Evolutionary conservation across 2,797 vertebrate species (phyloP).

Genomic region (Semotilus atromaculatus): DNA sequence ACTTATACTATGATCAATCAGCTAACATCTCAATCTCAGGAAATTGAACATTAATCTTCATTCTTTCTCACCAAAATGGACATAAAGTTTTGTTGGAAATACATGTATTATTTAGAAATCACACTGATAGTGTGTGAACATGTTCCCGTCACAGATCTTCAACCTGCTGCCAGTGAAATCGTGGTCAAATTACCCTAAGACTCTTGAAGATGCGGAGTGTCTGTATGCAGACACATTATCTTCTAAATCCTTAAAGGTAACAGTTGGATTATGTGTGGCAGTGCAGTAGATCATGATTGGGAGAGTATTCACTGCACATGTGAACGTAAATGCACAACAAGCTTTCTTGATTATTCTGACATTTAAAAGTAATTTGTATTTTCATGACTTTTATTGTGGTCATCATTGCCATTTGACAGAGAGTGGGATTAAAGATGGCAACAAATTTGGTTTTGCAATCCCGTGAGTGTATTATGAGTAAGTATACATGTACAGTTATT

Average conservation of each 20-base stretch:
- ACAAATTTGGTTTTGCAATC: slow-evolving; percentile 45
- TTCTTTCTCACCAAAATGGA: neutral
- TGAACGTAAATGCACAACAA: neutral
- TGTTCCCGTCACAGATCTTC: slow-evolving; percentile 45
- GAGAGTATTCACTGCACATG: no score
- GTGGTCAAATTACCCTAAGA: slow-evolving; percentile 6
- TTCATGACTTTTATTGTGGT: neutral
- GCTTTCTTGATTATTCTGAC: neutral
- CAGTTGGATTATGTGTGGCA: no score
- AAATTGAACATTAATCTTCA: neutral
- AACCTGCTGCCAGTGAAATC: slow-evolving; percentile 37
- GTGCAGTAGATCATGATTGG: no score
- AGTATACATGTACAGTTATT: neutral
- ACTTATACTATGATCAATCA: neutral
- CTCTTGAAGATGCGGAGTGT: no score
- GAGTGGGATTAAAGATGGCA: slow-evolving; percentile 52
- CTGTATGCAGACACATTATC: no score
- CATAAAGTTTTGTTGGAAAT: neutral
- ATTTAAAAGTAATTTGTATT: neutral
- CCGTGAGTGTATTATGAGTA: neutral
- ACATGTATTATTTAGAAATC: neutral
- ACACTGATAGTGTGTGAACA: neutral
- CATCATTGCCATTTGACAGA: slow-evolving; percentile 8
- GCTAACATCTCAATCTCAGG: neutral
- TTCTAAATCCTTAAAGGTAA: no score